Conservation (phyloP, 2,797 vertebrate species). For the Valencia hispanica region DNA sequence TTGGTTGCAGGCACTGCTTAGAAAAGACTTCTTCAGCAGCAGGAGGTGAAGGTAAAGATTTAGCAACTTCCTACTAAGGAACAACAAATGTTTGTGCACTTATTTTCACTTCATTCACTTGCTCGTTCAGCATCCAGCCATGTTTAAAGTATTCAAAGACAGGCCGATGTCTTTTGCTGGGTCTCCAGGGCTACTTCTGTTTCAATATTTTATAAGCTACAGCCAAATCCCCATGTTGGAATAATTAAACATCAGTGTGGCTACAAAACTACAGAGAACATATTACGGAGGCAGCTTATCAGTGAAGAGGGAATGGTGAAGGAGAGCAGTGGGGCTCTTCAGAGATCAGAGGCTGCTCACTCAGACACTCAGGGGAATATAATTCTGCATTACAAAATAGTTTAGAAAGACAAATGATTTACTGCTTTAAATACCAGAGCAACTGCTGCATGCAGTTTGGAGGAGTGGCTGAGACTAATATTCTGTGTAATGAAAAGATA, state of each 20-base stretch:
- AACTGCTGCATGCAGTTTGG: slow-evolving; percentile 14
- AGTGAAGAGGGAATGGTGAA: slow-evolving; percentile 43
- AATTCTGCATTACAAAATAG: slow-evolving; percentile 37
- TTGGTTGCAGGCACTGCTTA: slow-evolving; percentile 41
- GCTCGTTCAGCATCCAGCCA: slow-evolving; percentile 11
- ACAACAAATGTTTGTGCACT: slow-evolving; percentile 6
- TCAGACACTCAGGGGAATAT: slow-evolving; percentile 57
- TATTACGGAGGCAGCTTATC: slow-evolving; percentile 56
- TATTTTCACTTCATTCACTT: slow-evolving; percentile 37
- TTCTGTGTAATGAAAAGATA: not conserved
- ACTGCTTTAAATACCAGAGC: slow-evolving; percentile 30
- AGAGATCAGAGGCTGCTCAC: slow-evolving; percentile 52
- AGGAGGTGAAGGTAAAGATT: slow-evolving; percentile 40
- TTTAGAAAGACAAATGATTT: slow-evolving; percentile 44
- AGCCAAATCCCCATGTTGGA: slow-evolving; percentile 59
- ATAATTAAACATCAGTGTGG: slow-evolving; percentile 74
- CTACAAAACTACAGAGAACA: slow-evolving; percentile 62
- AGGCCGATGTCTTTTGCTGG: slow-evolving; percentile 27
- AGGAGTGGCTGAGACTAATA: not conserved
- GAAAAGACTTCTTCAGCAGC: slow-evolving; percentile 49
- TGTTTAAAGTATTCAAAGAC: slow-evolving; percentile 36
- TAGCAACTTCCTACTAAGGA: slow-evolving; percentile 26
- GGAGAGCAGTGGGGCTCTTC: slow-evolving; percentile 52
- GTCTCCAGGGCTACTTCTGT: slow-evolving; percentile 33
- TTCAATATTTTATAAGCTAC: slow-evolving; percentile 73